Evolutionary conservation across 2,797 vertebrate species (phyloP).

Genomic region (Coregonus ussuriensis): DNA sequence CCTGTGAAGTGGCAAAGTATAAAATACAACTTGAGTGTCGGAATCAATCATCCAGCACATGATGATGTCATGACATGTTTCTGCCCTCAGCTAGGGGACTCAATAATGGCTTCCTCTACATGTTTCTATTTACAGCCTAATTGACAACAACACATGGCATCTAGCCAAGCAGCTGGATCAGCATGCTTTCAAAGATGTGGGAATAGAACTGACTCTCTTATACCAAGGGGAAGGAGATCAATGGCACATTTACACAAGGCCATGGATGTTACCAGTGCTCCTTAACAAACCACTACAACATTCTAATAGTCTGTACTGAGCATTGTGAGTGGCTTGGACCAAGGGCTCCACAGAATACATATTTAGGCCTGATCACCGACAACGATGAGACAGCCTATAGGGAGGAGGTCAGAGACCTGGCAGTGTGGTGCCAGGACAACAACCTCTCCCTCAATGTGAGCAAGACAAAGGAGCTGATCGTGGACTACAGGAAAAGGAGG

Average conservation of each 20-base stretch:
- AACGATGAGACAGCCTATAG: too few relatives aligned
- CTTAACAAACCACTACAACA: slow-evolving; percentile 20
- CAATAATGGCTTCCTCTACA: slow-evolving; percentile 56
- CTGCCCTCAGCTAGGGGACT: slow-evolving; percentile 50
- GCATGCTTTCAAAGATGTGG: slow-evolving; percentile 43
- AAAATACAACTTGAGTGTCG: slow-evolving; percentile 67
- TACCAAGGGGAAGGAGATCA: slow-evolving; percentile 19
- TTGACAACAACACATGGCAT: slow-evolving; percentile 69
- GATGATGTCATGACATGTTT: slow-evolving; percentile 74
- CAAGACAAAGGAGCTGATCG: too few relatives aligned
- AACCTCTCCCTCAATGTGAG: too few relatives aligned
- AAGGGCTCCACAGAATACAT: background rate
- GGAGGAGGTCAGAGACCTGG: too few relatives aligned
- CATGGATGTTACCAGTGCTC: slow-evolving; percentile 29
- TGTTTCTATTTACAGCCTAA: slow-evolving; percentile 74
- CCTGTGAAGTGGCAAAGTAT: slow-evolving; percentile 57
- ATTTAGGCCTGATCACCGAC: too few relatives aligned
- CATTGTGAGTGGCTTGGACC: background rate
- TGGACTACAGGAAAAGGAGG: too few relatives aligned
- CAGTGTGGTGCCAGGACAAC: too few relatives aligned
- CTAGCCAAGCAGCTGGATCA: slow-evolving; percentile 64
- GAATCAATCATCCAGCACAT: slow-evolving; percentile 63
- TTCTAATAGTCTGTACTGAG: background rate
- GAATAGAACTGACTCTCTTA: slow-evolving; percentile 32
- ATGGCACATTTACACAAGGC: slow-evolving; percentile 34